Percentiles rank a stretch among this genome's conserved stretches.
Evolutionary conservation across 2,888 invertebrate genomes (phyloP).

Genomic region (Liodrosophila aerea): DNA sequence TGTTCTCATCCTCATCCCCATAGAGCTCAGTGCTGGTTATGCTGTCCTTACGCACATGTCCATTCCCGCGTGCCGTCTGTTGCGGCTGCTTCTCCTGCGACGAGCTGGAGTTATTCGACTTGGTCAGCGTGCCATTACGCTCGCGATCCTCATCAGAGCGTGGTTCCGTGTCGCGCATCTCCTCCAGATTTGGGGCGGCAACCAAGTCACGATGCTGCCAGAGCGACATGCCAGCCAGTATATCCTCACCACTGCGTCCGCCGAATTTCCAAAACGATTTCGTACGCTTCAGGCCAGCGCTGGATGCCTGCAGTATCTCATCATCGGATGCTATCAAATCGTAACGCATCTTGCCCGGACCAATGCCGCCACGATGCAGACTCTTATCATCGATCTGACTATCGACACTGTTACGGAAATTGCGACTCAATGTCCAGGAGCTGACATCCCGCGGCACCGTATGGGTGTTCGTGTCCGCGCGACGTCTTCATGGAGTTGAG

Average conservation of each 20-base stretch:
- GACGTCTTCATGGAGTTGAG: constrained; percentile 53
- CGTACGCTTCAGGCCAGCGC: constrained; percentile 88
- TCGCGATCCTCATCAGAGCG: constrained; percentile 55
- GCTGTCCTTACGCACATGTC: constrained; percentile 76
- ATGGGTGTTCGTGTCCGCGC: constrained; percentile 79
- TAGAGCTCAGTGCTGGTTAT: constrained; percentile 78
- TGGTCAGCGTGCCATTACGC: constrained; percentile 70
- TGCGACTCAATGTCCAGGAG: constrained; percentile 81
- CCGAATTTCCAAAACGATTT: constrained; percentile 94
- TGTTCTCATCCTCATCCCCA: constrained; percentile 79
- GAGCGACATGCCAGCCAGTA: constrained; percentile 92
- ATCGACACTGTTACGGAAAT: constrained; percentile 80
- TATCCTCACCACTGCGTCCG: constrained; percentile 87
- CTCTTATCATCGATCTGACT: constrained; percentile 80
- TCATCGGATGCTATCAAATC: constrained; percentile 81
- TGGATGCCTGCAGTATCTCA: constrained; percentile 82
- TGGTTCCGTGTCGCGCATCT: constrained; percentile 55
- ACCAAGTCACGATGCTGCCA: constrained; percentile 94
- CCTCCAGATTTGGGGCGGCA: constrained; percentile 81
- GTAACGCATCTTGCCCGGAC: constrained; percentile 74
- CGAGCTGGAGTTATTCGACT: constrained; percentile 73
- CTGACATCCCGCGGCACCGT: constrained; percentile 77
- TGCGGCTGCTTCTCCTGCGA: constrained; percentile 68
- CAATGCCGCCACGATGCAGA: constrained; percentile 49
- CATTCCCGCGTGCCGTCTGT: neutral